Base-by-base conservation (phyloP, 2,888 invertebrate species). In the Orthosia gracilis region DNA sequence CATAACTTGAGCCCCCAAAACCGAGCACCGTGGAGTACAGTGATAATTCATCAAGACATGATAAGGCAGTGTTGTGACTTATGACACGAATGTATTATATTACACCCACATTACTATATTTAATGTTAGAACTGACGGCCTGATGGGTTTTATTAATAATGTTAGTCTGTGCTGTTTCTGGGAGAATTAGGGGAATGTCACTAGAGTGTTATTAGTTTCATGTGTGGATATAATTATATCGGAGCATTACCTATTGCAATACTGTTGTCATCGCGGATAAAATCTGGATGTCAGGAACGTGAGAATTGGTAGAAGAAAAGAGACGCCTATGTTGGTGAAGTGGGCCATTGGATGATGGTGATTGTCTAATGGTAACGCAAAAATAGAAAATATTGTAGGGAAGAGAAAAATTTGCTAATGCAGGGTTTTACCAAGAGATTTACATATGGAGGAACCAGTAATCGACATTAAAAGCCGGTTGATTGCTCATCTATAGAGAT, bases 31-130 rank as follows among this genome's bases (percentile, higher is more conserved):
- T 83, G 85, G 84, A 77, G 68, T 68, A 87, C 89, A 81, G 89
- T 90, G 91, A 93, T 95, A 94, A 95, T 94, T 94, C 92, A 94
- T 93, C 93, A 92, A 89, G 92, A 91, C 91, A 90, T 93, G 95
- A 95, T 95, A 95, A 93, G 92, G 89, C 88, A 87, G 89, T 91
- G 92, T 91, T 92, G 91, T 93, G 94, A 94, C 93, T 93, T 89
- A 89, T 89, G 89, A 90, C 90, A 87, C 69, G 76, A 83, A 89
- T 88, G 89, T 93, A 92, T 94, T 91, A 93, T 91, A 89, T 92
- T 92, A 91, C 91, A 86, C 89, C 87, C 87, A 86, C 82, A 82
- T 85, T 84, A 78, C 82, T 72, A 65, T 69, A 76, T 64, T 70
- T 82, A 82, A 83, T 83, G 82, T 80, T 80, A 54, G 13, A 68